Evolutionary conservation across 2,113 vertebrate species (phyloP).

Genomic region (Pimephales promelas): DNA sequence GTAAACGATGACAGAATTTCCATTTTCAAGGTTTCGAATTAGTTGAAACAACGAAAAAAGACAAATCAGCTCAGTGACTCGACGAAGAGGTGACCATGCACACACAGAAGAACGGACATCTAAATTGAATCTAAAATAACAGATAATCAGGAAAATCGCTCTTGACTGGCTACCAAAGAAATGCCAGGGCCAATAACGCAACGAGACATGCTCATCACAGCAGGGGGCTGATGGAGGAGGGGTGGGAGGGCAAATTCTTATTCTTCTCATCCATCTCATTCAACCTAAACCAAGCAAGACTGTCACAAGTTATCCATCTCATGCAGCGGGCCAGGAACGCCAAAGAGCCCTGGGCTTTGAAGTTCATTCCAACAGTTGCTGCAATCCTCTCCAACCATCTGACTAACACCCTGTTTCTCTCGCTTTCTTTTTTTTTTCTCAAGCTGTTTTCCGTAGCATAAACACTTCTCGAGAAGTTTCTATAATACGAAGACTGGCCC

Average conservation of each 20-base stretch:
- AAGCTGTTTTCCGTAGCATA: slow-evolving; percentile 33
- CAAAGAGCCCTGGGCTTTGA: slow-evolving; percentile 28
- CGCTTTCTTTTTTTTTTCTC: slow-evolving; percentile 10
- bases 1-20: too few species aligned
- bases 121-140: neutral
- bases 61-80: neutral
- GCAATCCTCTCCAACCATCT: neutral
- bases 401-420: neutral
- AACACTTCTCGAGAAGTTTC: slow-evolving; percentile 27
- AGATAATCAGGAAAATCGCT: slow-evolving; percentile 26
- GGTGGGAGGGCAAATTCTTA: neutral
- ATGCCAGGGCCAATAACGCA: slow-evolving; percentile 17
- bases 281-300: slow-evolving; percentile 42
- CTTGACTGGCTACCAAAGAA: slow-evolving; percentile 17
- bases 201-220: slow-evolving; percentile 30
- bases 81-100: neutral
- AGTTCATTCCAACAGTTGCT: slow-evolving; percentile 45
- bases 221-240: slow-evolving; percentile 2
- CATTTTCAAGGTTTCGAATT: too few species aligned
- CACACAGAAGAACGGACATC: too few species aligned
- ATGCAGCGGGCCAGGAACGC: slow-evolving; percentile 21
- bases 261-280: slow-evolving; percentile 45
- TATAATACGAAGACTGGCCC: slow-evolving; percentile 20
- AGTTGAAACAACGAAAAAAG: neutral
- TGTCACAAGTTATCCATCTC: slow-evolving; percentile 51